phyloP scores from a whole-genome alignment of 2,113 vertebrate genomes.

The Trichechus manatus region DNA sequence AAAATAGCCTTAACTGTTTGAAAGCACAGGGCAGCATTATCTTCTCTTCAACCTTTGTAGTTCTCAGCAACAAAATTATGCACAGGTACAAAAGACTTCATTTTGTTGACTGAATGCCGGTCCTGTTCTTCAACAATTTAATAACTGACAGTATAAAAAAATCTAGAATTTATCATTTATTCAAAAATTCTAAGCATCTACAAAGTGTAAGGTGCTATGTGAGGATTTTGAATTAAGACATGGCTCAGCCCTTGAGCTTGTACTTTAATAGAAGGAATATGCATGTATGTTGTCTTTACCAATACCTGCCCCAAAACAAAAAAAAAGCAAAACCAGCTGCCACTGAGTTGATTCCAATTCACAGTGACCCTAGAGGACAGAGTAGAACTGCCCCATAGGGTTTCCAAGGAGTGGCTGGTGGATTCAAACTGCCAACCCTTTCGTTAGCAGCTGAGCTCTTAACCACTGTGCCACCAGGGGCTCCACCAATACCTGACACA shows the following conservation, averaged over 20 bases:
- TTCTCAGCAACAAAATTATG: not conserved
- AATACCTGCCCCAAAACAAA: not conserved
- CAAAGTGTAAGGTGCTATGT: not conserved
- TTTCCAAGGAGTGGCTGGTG: too few relatives aligned
- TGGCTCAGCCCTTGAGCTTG: not conserved
- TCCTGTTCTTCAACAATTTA: slow-evolving; percentile 7
- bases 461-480: too few relatives aligned
- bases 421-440: too few relatives aligned
- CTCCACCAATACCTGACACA: not conserved
- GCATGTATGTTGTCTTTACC: not conserved
- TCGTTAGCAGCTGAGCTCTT: too few relatives aligned
- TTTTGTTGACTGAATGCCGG: not conserved
- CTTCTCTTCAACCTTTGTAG: not conserved
- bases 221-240: not conserved
- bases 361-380: too few relatives aligned
- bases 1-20: not conserved
- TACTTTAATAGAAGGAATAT: not conserved
- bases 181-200: not conserved
- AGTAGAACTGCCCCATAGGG: too few relatives aligned
- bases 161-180: not conserved
- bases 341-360: too few relatives aligned
- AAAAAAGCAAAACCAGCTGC: too few relatives aligned
- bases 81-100: not conserved
- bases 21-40: not conserved
- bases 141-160: slow-evolving; percentile 35